Evolutionary conservation across 1,140 invertebrate species (phyloP).

Genomic region (Elymnias hypermnestra): DNA sequence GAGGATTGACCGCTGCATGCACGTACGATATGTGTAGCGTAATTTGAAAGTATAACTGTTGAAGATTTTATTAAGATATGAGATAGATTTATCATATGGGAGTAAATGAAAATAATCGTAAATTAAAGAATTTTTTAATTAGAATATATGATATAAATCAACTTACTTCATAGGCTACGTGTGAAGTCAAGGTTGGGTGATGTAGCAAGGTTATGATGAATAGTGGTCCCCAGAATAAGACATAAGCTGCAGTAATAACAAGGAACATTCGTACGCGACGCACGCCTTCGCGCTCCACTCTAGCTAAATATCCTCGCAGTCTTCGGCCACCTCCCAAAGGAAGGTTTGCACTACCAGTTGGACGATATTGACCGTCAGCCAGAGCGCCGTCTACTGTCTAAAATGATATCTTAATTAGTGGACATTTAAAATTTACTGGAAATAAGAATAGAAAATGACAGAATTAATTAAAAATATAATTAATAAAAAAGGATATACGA

Average conservation of each 20-base stretch:
- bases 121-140: too few relatives aligned
- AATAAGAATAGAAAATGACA: too few relatives aligned
- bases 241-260: conserved; percentile 88
- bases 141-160: background rate
- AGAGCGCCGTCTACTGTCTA: conserved; percentile 66
- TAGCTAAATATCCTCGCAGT: conserved; percentile 85
- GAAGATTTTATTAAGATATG: too few relatives aligned
- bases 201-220: conserved; percentile 89
- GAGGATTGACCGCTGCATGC: conserved; percentile 90
- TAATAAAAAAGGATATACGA: too few relatives aligned
- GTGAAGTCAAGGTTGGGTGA: conserved; percentile 83
- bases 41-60: conserved; percentile 79
- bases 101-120: too few relatives aligned
- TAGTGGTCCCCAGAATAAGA: conserved; percentile 92
- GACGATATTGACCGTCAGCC: conserved; percentile 47
- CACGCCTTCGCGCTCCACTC: conserved; percentile 86
- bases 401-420: conserved; percentile 11
- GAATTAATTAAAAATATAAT: too few relatives aligned
- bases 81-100: too few relatives aligned
- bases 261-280: conserved; percentile 90
- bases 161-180: conserved; percentile 82
- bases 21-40: conserved; percentile 92
- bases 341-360: conserved; percentile 48
- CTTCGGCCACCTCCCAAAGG: conserved; percentile 84
- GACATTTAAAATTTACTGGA: too few relatives aligned